Percentiles rank a stretch among this genome's conserved stretches.
Conservation (phyloP, 2,888 invertebrate genomes). For the Chrysomela aeneicollis region DNA sequence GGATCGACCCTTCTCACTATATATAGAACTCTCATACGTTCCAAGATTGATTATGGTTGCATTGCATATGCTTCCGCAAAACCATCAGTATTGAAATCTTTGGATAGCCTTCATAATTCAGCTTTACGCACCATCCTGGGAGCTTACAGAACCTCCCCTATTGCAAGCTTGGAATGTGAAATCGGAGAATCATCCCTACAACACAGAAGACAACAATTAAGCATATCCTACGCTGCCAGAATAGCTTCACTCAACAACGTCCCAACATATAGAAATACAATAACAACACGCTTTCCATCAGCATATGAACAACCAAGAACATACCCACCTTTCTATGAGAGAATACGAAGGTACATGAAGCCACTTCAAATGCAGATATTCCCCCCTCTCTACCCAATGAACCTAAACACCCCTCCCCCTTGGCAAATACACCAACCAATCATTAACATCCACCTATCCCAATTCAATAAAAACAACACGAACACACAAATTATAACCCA, state of each 20-base stretch:
- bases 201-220: not conserved
- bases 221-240: not conserved
- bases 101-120: not conserved
- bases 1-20: not conserved
- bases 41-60: too few relatives aligned
- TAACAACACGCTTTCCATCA: conserved; percentile 3
- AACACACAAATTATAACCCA: not conserved
- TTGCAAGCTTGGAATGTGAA: not conserved
- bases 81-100: not conserved
- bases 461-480: conserved; percentile 11
- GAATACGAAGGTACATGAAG: conserved; percentile 3
- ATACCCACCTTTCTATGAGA: conserved; percentile 7
- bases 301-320: conserved; percentile 9
- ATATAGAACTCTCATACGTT: not conserved
- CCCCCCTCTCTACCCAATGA: conserved; percentile 5
- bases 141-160: not conserved
- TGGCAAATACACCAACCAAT: conserved; percentile 2
- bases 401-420: not conserved
- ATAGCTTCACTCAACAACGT: not conserved
- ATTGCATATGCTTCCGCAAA: not conserved
- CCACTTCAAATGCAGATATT: not conserved
- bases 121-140: not conserved
- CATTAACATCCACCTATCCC: not conserved
- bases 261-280: not conserved
- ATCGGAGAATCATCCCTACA: not conserved